Conservation (phyloP, 2,888 invertebrate species). For the Agrochola lota region DNA sequence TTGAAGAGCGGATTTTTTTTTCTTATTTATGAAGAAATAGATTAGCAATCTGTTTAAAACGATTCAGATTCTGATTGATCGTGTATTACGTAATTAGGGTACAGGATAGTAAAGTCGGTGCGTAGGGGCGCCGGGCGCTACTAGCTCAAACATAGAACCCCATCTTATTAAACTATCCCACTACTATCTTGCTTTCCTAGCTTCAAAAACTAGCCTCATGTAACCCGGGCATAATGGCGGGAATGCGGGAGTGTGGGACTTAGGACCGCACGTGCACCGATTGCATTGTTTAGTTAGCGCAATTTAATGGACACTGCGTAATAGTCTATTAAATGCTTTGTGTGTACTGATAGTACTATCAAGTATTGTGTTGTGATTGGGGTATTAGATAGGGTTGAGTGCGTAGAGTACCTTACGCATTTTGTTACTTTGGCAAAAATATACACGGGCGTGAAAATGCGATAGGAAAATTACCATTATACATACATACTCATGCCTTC, state of each 20-base stretch:
- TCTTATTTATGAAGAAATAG: too few species aligned
- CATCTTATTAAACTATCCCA: too few species aligned
- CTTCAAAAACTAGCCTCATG: background rate
- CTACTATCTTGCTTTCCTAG: background rate
- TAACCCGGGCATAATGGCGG: conserved; percentile 24
- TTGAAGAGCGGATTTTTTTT: too few species aligned
- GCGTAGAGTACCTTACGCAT: conserved; percentile 15
- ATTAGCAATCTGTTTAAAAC: too few species aligned
- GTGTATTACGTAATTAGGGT: too few species aligned
- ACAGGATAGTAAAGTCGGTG: too few species aligned
- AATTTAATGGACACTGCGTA: conserved; percentile 47
- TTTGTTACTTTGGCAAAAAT: conserved; percentile 17
- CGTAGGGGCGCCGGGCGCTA: too few species aligned
- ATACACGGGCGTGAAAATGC: background rate
- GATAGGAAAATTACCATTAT: conserved; percentile 11
- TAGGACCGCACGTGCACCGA: conserved; percentile 54
- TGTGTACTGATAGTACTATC: conserved; percentile 48
- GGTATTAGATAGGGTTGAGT: conserved; percentile 19
- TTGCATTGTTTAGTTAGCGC: conserved; percentile 55
- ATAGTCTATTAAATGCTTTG: conserved; percentile 44
- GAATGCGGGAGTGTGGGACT: conserved; percentile 37
- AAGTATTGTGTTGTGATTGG: conserved; percentile 36
- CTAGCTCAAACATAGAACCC: too few species aligned
- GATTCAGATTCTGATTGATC: too few species aligned
- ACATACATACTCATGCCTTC: too few species aligned